A percentile compares a stretch with the other conserved stretches of the same genome.
Conservation (phyloP, 2,113 vertebrate genomes). For the Corythoichthys haematopterus region DNA sequence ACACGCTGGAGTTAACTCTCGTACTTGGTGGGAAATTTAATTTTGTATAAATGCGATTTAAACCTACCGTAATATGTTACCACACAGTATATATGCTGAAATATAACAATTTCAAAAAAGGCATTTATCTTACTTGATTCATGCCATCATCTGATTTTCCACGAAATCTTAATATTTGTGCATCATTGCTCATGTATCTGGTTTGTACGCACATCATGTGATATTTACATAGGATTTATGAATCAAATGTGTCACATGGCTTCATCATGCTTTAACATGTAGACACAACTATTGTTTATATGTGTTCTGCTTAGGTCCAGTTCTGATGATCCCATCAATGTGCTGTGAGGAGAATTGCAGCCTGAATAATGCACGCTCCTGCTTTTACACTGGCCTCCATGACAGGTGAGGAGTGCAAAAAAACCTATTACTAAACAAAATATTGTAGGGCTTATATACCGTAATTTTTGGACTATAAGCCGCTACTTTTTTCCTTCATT, state of each 20-base stretch:
- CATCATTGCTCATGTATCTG: too few species aligned
- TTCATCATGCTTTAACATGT: background rate
- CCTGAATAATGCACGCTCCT: constrained; percentile 72
- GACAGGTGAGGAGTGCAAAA: constrained; percentile 73
- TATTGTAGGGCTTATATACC: background rate
- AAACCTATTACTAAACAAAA: background rate
- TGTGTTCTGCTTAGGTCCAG: constrained; percentile 71
- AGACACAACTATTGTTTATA: background rate
- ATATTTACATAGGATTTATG: background rate
- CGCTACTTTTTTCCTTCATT: too few species aligned
- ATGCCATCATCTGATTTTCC: too few species aligned
- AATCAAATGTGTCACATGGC: background rate
- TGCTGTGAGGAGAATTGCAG: constrained; percentile 83
- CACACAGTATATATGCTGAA: too few species aligned
- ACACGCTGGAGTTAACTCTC: too few species aligned
- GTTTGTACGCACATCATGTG: background rate
- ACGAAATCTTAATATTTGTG: too few species aligned
- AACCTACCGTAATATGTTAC: too few species aligned
- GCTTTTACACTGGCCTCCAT: constrained; percentile 73
- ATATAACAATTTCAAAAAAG: too few species aligned
- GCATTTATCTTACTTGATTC: too few species aligned
- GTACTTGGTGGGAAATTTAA: too few species aligned
- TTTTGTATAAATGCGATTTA: too few species aligned
- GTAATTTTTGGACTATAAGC: too few species aligned
- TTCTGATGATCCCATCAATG: constrained; percentile 82